Conservation (phyloP, 2,888 invertebrate species). For the Amiota minor region DNA sequence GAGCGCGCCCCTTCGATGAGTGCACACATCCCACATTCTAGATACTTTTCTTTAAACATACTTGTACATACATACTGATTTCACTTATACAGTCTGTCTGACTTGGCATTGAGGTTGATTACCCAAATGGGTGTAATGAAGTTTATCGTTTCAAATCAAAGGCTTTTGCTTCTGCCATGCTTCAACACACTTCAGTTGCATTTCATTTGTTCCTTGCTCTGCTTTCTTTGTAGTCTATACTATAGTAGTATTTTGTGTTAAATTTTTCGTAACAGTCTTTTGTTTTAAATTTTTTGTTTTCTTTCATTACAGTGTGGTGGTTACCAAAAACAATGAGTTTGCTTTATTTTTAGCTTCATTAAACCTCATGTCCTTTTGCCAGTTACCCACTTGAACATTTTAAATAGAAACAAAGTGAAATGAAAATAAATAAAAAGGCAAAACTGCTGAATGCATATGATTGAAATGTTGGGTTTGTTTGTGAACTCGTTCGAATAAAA, state of each 20-base stretch:
- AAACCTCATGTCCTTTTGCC: too few relatives aligned
- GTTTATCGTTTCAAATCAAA: conserved; percentile 24
- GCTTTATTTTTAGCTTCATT: too few relatives aligned
- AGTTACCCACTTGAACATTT: too few relatives aligned
- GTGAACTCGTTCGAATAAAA: too few relatives aligned
- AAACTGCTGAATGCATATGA: too few relatives aligned
- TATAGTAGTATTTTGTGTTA: background rate
- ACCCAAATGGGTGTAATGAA: conserved; percentile 26
- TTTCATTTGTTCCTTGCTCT: background rate
- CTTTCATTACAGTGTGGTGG: background rate
- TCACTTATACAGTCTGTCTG: too few relatives aligned
- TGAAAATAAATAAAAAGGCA: too few relatives aligned
- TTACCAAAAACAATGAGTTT: conserved; percentile 1
- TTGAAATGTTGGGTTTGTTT: too few relatives aligned
- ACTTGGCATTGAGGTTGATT: conserved; percentile 28
- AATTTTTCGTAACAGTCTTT: background rate
- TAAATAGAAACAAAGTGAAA: too few relatives aligned
- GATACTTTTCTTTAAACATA: background rate
- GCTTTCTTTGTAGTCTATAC: background rate
- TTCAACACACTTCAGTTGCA: background rate
- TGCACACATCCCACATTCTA: background rate
- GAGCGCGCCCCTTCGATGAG: background rate
- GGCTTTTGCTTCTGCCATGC: conserved; percentile 4
- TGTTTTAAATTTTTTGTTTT: background rate
- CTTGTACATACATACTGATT: background rate